Evolutionary conservation across 1,140 invertebrate genomes (phyloP), one percentile per base, ranked within the genome.

Genomic region (Magallana ariakensis): DNA sequence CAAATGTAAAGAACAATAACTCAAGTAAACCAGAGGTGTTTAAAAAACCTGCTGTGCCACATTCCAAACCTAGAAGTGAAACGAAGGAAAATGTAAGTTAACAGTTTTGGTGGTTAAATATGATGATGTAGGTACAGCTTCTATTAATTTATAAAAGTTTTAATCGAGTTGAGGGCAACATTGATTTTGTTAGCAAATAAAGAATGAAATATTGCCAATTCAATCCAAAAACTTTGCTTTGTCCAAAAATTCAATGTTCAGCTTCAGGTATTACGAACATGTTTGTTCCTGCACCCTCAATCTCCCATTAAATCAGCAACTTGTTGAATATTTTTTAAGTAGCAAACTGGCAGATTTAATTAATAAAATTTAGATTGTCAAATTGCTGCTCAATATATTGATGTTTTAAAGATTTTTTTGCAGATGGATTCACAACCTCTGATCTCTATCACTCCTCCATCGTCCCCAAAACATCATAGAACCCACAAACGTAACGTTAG

Each of bases 401-500:
- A 46, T 46, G 33, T 2, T 46, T 46, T 46, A 4, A 46, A 75
- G 5, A n/a, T 3, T 58, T 82, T 33, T 86, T 86, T 86, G 26
- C 83, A 92, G 91, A 88, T 86, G 56, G 90, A 91, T 86, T 81
- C 58, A 83, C 91, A 92, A 83, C 93, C 93, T 91, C 90, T 95
- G 81, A 90, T 95, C 80, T 94, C 93, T 84, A 90, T 95, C 56
- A 95, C 95, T 46, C 95, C 92, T 33, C 91, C 94, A 85, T 62
- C 90, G 81, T 92, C 93, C 57, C 90, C 92, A 90, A 90, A 91
- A 57, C 33, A 80, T 15, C 70, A 89, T 5, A 87, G 82, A 53
- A 83, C 90, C 57, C 97, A 98, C 94, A 94, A 97, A 60, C 95
- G 97, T 66, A 98, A 98, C 93, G 97, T 97, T 92, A 97, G 97